Evolutionary conservation across 2,113 vertebrate species (phyloP), one percentile per base, ranked within the genome.

Genomic region (Miniopterus natalensis): DNA sequence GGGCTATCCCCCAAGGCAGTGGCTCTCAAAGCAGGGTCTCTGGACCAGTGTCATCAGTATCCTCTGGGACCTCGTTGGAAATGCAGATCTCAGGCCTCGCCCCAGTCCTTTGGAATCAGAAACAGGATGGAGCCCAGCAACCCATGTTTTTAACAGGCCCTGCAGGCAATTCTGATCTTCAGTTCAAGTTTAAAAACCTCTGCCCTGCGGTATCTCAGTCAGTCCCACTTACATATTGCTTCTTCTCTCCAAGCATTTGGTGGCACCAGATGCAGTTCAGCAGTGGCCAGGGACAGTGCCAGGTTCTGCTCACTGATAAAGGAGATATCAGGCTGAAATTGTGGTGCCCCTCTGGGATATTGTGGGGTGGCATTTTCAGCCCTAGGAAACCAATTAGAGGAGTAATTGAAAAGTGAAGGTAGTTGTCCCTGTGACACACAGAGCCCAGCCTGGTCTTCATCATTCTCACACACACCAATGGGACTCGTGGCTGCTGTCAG

Each of bases 331-430:
- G 45, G 13, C 68, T 65, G 36, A 70, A 85, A 65, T 65, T 74
- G 21, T 78, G 71, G 17, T 31, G 10, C 51, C 47, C 74, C 75
- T 84, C 61, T 86, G 47, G 81, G 55, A 89, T 70, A 47, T 68
- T 85, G 51, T 74, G 31, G 51, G 57, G n/a, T 27, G 23, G 53
- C 55, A 23, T 59, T 83, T 17, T 95, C 70, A 88, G 20, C 57
- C 59, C 66, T 79, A 40, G 79, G 57, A 88, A 71, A 83, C 81
- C 75, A 71, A 71, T 91, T 36, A 95, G 75, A 71, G 31, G 20
- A 89, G 27, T 92, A 55, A 93, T 20, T 87, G 70, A 89, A 83
- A 95, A 92, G 18, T 81, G 77, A 65, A 92, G 57, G 55, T 25
- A n/a, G 53, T 49, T 13, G 2, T 31, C 45, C 83, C 55, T 53